phyloP scores from a whole-genome alignment of 2,888 invertebrate species.

The Parelbella ahira region DNA sequence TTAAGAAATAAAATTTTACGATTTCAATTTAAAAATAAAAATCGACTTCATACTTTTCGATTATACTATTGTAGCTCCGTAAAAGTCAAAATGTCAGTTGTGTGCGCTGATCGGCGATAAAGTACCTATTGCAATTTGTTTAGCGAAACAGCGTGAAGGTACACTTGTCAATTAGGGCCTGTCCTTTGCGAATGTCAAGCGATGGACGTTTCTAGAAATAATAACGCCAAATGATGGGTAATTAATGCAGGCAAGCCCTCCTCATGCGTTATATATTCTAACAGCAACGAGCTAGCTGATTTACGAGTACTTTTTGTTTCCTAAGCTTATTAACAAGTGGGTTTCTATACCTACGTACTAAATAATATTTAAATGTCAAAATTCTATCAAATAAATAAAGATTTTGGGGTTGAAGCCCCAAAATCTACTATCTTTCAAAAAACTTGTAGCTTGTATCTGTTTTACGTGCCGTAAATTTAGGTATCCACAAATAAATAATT shows the following conservation, averaged over 20 bases:
- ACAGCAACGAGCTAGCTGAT: too few species aligned
- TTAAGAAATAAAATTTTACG: slow-evolving; percentile 22
- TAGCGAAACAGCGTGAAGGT: slow-evolving; percentile 16
- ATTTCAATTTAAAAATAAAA: slow-evolving; percentile 22
- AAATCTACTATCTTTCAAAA: too few species aligned
- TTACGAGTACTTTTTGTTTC: too few species aligned
- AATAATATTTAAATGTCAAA: too few species aligned
- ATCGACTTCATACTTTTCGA: slow-evolving; percentile 2
- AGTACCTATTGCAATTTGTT: slow-evolving; percentile 23
- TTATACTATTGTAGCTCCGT: slow-evolving; percentile 15
- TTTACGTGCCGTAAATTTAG: too few species aligned
- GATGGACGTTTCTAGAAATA: slow-evolving; percentile 16
- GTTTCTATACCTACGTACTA: too few species aligned
- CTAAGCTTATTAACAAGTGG: too few species aligned
- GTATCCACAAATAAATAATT: too few species aligned
- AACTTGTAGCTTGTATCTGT: too few species aligned
- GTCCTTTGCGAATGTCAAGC: slow-evolving; percentile 8
- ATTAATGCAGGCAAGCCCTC: slow-evolving; percentile 20
- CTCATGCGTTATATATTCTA: slow-evolving; percentile 13
- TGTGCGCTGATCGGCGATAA: slow-evolving; percentile 16
- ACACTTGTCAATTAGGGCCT: slow-evolving; percentile 20
- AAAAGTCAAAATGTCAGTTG: slow-evolving; percentile 15
- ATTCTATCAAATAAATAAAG: too few species aligned
- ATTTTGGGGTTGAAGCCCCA: too few species aligned
- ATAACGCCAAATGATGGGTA: slow-evolving; percentile 21